These are phyloP conservation scores for Chondrilla cf. caribensis DNA, from an alignment of 37 sponge, comb jelly and placozoan species.

Conservation along the genomic window DNA sequence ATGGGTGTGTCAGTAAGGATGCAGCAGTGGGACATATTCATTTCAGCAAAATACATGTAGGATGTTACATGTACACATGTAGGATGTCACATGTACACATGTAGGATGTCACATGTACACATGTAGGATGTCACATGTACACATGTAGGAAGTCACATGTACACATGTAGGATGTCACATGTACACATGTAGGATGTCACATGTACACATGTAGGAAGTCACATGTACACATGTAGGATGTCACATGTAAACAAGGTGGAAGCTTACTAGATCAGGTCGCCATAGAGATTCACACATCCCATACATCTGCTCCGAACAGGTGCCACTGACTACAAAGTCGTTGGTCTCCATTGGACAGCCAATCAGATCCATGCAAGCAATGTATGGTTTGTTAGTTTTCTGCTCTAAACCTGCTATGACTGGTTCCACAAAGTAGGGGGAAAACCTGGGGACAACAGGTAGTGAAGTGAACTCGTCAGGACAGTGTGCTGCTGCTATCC, in stretches of 20 bases:
- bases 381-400: slow-evolving; percentile 85
- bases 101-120: too few species aligned
- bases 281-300: slow-evolving; percentile 99
- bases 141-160: too few species aligned
- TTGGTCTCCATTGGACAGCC: slow-evolving; percentile 98
- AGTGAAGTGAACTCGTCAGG: too few species aligned
- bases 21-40: background rate
- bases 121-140: too few species aligned
- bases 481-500: background rate
- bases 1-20: background rate
- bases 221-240: too few species aligned
- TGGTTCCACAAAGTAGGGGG: slow-evolving; percentile 96
- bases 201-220: too few species aligned
- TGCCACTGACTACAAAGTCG: slow-evolving; percentile 96
- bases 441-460: slow-evolving; percentile 61
- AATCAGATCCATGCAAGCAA: slow-evolving; percentile 95
- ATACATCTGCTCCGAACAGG: slow-evolving; percentile 94
- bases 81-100: too few species aligned
- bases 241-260: too few species aligned
- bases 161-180: too few species aligned
- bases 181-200: too few species aligned
- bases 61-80: background rate
- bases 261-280: slow-evolving; percentile 93
- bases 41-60: background rate
- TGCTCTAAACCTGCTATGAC: slow-evolving; percentile 92